Evolutionary conservation across 2,113 vertebrate species (phyloP).

Genomic region (Gallinago jamesoni): DNA sequence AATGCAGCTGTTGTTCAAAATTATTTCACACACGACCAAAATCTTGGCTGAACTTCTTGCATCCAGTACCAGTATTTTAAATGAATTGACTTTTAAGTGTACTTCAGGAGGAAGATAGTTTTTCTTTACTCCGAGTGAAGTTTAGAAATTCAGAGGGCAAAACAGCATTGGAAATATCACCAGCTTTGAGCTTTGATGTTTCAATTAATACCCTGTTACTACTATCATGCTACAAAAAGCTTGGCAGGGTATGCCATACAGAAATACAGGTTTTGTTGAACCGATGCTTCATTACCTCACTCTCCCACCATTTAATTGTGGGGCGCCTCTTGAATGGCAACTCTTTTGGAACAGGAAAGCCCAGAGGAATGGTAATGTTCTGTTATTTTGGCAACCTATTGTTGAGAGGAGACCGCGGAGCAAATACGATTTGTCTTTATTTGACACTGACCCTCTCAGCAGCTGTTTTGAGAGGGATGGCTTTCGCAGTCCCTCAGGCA

Average conservation of each 20-base stretch:
- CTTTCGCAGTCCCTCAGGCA: not conserved
- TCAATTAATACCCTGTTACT: not conserved
- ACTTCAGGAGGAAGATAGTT: not conserved
- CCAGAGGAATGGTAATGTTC: not conserved
- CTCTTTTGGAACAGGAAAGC: not conserved
- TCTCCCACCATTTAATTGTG: not conserved
- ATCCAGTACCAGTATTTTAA: not conserved
- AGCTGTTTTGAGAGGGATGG: not conserved
- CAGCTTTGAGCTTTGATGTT: not conserved
- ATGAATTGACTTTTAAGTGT: not conserved
- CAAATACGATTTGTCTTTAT: not conserved
- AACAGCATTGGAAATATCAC: not conserved
- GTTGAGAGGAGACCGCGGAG: not conserved
- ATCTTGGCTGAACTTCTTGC: not conserved
- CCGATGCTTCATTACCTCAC: not conserved
- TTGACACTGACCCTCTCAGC: not conserved
- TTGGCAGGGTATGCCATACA: rapidly evolving
- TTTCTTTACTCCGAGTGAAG: not conserved
- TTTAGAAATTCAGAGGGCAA: not conserved
- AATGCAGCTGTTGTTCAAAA: not conserved
- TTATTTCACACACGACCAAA: rapidly evolving
- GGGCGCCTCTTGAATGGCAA: rapidly evolving
- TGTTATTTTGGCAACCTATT: not conserved
- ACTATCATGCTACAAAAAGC: not conserved
- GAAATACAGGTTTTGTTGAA: not conserved